Conservation (phyloP, 2,113 vertebrate genomes). For the Chelonoidis abingdonii region DNA sequence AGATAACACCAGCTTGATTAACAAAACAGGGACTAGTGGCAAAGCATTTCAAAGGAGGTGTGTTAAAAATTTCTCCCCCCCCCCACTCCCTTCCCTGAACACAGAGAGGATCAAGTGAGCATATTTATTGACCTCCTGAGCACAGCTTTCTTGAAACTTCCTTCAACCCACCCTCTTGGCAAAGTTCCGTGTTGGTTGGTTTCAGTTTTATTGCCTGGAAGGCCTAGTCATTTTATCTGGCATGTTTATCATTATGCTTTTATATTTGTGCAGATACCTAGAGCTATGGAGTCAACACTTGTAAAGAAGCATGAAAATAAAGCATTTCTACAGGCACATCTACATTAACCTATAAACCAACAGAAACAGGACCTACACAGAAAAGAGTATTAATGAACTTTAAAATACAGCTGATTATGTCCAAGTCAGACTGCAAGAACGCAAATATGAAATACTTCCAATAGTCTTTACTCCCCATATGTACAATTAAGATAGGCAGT, state of each 20-base stretch:
- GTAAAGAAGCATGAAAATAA: not conserved
- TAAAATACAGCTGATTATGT: not conserved
- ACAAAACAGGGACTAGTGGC: not conserved
- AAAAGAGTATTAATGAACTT: not conserved
- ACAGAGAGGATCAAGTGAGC: not conserved
- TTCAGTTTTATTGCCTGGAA: not conserved
- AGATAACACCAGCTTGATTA: not conserved
- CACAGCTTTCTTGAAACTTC: not conserved
- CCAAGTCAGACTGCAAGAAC: not conserved
- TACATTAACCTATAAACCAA: not conserved
- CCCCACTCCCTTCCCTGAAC: not conserved
- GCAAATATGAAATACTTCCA: not conserved
- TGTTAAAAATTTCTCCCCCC: too few species aligned
- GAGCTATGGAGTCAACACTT: not conserved
- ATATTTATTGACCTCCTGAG: not conserved
- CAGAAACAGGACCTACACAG: not conserved
- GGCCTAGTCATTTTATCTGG: not conserved
- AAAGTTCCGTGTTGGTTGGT: not conserved
- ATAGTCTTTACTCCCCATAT: not conserved
- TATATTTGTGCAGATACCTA: not conserved
- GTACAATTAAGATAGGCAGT: not conserved
- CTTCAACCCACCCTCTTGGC: too few species aligned
- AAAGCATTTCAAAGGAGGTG: not conserved
- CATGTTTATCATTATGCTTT: not conserved
- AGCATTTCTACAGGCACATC: not conserved